Base-by-base conservation (phyloP, 2,113 vertebrate species). In the Picathartes gymnocephalus region DNA sequence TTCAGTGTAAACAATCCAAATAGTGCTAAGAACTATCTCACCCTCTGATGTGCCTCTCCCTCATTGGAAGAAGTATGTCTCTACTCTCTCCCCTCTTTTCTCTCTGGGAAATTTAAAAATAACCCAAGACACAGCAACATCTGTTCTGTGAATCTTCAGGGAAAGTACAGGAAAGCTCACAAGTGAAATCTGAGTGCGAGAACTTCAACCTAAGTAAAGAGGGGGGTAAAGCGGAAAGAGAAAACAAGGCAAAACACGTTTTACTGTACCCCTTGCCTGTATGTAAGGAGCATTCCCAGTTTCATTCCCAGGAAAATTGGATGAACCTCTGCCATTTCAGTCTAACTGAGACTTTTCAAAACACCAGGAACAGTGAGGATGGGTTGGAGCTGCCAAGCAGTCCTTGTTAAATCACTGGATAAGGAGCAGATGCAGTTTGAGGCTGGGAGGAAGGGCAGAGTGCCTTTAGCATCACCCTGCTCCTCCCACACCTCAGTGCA, bases 71-170 rank as follows among this genome's bases (percentile, higher is more conserved):
- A 24, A 77, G 44, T 0, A 0, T 2, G 9, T 56, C 45, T 56
- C 37, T 68, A 15, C 28, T 84, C 60, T 91, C 65, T 65, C 50
- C 13, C 19, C 35, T 53, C 20, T 57, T 76, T 53, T 73, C 37
- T 81, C 51, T 28, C 45, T 66, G 68, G 76, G 60, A 96, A 91
- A 54, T 51, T 76, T 81, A 83, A 96, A 92, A 94, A 93, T 94
- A 96, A 73, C n/a, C 35, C 4, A 5, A 58, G 40, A 83, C 33
- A 27, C 39, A 78, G 62, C 21, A 76, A 39, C 4, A 8, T 73
- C 72, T 79, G 37, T 80, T 93, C 37, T 86, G 35, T 70, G 81
- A 85, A 42, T 86, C 89, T 74, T 44, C 56, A 81, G 89, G 87
- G 94, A 87, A 95, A 95, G 92, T 3, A 90, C 68, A 88, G 90